Percentiles rank a stretch among this genome's conserved stretches.
Conservation (phyloP, 2,888 invertebrate species). For the Rhagophthalmus giganteus region DNA sequence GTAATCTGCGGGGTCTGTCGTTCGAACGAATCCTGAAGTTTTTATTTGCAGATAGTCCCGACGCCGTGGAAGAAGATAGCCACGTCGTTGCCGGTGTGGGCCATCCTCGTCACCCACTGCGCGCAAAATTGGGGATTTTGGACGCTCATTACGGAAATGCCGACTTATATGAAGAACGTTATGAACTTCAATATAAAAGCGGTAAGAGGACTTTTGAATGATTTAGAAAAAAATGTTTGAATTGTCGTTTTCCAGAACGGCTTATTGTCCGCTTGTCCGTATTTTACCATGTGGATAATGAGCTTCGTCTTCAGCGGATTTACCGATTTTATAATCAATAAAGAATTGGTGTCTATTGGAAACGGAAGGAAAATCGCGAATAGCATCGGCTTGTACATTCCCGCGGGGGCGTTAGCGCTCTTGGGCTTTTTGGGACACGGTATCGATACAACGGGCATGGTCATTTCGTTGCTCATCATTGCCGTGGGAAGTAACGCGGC, state of each 20-base stretch:
- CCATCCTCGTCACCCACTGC: constrained; percentile 69
- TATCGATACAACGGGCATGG: constrained; percentile 60
- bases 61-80: constrained; percentile 77
- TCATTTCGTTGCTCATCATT: constrained; percentile 66
- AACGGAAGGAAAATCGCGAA: constrained; percentile 65
- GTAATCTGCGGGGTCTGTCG: background rate
- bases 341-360: constrained; percentile 55
- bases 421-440: constrained; percentile 62
- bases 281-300: constrained; percentile 70
- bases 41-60: constrained; percentile 45
- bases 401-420: constrained; percentile 68
- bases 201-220: too few species aligned
- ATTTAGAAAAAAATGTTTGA: too few species aligned
- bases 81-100: constrained; percentile 75
- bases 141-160: constrained; percentile 79
- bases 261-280: constrained; percentile 69
- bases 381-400: constrained; percentile 68
- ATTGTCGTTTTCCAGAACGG: constrained; percentile 66
- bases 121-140: constrained; percentile 80
- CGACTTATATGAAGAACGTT: constrained; percentile 74
- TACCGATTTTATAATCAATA: constrained; percentile 63
- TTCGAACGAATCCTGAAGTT: too few species aligned
- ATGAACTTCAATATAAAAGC: constrained; percentile 70
- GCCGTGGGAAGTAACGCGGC: constrained; percentile 73
- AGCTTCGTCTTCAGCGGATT: constrained; percentile 69